Base-by-base conservation (phyloP, 2,888 invertebrate species). In the Ophion slaviceki region DNA sequence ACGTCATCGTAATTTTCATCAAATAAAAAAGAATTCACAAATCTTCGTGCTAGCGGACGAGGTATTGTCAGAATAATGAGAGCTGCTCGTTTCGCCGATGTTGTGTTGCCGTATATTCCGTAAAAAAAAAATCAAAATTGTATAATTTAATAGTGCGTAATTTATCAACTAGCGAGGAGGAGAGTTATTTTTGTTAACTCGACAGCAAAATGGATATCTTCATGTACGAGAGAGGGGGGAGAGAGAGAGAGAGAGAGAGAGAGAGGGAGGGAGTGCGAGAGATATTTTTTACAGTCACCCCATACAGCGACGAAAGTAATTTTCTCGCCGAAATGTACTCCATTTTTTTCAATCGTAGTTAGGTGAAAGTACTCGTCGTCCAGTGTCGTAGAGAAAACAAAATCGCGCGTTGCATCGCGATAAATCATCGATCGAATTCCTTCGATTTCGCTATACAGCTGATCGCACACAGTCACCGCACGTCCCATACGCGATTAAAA, bases 331-430 rank as follows among this genome's bases (percentile, higher is more conserved):
- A 57, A 61, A 64, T 68, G 76, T 82, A 61, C 67, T 57, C 11
- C 53, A 75, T 79, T 85, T 80, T 82, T 72, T 66, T 59, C 36
- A 80, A 82, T 77, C 68, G 67, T 85, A 82, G 85, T 80, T 82
- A 85, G 80, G 40, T 40, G 20, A 80, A 80, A 74, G 67, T 80
- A 75, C 72, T 84, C 67, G 74, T 84, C 72, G 67, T 79, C 70
- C 82, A 75, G 70, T 70, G 74, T 59, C 71, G 40, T 11, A 24
- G 62, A 71, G 47, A 62, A 7, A 17, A 61, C 11, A 66, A 71
- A 72, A 24, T 14, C 40, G 36, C 40, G 40, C 40, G 40, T 40
- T 53, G 17, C 3, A 53, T 2, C 17, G 24, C 14, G 53, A 53
- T 28, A 20, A 64, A 67, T 24, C 47, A 78, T 74, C n/a, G 32